A percentile compares a stretch with the other conserved stretches of the same genome.
Evolutionary conservation across 1,140 invertebrate species (phyloP).

Genomic region (Rhyzopertha dominica): DNA sequence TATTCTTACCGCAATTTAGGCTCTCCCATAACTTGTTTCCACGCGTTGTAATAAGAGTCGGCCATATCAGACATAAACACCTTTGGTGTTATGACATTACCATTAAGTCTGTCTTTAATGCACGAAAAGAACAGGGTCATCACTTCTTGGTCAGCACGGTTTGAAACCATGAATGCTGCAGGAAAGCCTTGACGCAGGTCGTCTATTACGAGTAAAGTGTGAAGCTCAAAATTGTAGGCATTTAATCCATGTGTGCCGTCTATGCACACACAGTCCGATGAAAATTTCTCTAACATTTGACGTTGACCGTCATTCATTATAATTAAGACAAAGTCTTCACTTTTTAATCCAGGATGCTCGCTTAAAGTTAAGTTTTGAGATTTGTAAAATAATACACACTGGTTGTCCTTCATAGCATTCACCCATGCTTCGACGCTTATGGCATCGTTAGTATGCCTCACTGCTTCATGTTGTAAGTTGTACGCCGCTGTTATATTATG

Average conservation of each 20-base stretch:
- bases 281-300: slow-evolving; percentile 12
- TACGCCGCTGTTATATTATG: slow-evolving; percentile 9
- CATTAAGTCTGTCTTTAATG: background rate
- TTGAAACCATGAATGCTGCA: slow-evolving; percentile 8
- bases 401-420: slow-evolving; percentile 7
- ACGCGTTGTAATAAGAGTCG: background rate
- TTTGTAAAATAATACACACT: slow-evolving; percentile 9
- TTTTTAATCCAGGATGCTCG: background rate
- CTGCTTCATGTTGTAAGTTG: background rate
- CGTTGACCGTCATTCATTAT: slow-evolving; percentile 11
- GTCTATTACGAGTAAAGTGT: slow-evolving; percentile 6
- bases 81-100: background rate
- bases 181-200: slow-evolving; percentile 13
- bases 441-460: slow-evolving; percentile 5
- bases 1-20: background rate
- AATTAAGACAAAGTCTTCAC: background rate
- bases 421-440: slow-evolving; percentile 12
- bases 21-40: background rate
- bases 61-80: slow-evolving; percentile 1
- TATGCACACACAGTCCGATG: slow-evolving; percentile 16
- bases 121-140: slow-evolving; percentile 14
- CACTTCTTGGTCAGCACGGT: slow-evolving; percentile 8
- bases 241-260: slow-evolving; percentile 15
- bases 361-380: background rate
- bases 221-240: slow-evolving; percentile 9